These are phyloP conservation scores for Panopea generosa DNA, from an alignment of 2,888 invertebrate species.

Conservation along the genomic window DNA sequence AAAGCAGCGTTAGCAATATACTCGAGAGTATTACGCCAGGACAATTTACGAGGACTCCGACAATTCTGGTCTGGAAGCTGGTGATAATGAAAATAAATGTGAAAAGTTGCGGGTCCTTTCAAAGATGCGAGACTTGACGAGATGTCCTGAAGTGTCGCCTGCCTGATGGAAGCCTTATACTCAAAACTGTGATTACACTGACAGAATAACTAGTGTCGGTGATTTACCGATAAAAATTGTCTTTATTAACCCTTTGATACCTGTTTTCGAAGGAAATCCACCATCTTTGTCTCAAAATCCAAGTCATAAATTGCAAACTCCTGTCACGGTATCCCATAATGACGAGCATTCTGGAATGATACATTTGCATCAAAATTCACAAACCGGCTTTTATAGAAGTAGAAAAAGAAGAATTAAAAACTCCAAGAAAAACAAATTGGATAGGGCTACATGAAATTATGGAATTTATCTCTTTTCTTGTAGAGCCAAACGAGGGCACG, in stretches of 20 bases:
- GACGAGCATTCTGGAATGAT: neutral
- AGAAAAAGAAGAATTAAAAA: neutral
- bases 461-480: conserved; percentile 33
- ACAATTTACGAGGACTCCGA: too few species aligned
- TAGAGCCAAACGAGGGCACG: conserved; percentile 38
- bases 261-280: conserved; percentile 9
- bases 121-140: too few species aligned
- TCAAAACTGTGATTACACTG: too few species aligned
- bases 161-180: too few species aligned
- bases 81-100: too few species aligned
- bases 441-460: neutral
- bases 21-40: too few species aligned
- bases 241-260: conserved; percentile 11
- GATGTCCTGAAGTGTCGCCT: too few species aligned
- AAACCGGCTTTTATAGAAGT: neutral
- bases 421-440: conserved; percentile 10
- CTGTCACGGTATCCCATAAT: conserved; percentile 1
- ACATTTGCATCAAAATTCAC: too few species aligned
- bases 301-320: conserved; percentile 28
- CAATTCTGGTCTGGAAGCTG: too few species aligned
- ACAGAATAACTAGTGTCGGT: neutral
- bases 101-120: too few species aligned
- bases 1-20: too few species aligned
- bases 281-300: neutral
- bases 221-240: neutral